Evolutionary conservation across 2,113 vertebrate species (phyloP).

Genomic region (Cyprinodon brontotheroides): DNA sequence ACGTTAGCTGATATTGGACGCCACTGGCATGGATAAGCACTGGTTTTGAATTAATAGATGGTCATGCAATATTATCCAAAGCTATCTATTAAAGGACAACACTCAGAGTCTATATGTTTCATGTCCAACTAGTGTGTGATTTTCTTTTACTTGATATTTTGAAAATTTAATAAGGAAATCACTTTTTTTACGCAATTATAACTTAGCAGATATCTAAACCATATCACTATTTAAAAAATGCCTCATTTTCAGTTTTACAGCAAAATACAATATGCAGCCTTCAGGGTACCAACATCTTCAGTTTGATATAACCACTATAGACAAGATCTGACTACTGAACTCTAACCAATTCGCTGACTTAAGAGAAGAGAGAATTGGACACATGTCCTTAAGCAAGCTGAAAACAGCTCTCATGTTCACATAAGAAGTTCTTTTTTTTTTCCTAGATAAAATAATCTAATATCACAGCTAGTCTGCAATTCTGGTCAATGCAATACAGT

Average conservation of each 20-base stretch:
- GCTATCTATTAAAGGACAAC: background rate
- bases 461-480: conserved; percentile 53
- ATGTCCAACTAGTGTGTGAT: background rate
- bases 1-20: background rate
- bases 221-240: background rate
- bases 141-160: background rate
- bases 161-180: conserved; percentile 9
- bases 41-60: too few relatives aligned
- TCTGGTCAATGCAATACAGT: conserved; percentile 73
- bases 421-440: conserved; percentile 30
- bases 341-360: conserved; percentile 11
- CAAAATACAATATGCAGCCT: background rate
- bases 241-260: background rate
- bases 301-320: background rate
- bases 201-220: background rate
- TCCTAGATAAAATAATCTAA: conserved; percentile 33
- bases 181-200: background rate
- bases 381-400: conserved; percentile 20
- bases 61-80: background rate
- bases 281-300: background rate
- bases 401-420: conserved; percentile 14
- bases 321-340: background rate
- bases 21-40: too few relatives aligned
- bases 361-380: background rate
- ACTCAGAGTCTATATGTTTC: background rate